Evolutionary conservation across 2,888 invertebrate genomes (phyloP).

Genomic region (Diaphora mendica): DNA sequence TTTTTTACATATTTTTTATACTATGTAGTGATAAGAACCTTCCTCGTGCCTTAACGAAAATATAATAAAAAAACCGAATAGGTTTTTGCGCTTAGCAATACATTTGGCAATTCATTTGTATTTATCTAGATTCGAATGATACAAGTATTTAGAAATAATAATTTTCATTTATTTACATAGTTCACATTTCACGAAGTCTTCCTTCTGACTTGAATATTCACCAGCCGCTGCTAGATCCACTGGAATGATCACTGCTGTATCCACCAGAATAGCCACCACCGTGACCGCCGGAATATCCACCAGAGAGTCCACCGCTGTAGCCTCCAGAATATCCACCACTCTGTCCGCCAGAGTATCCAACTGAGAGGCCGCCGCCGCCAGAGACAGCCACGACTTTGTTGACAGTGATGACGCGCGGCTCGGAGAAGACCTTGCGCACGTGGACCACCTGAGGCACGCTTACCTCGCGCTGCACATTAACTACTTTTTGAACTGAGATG

Average conservation of each 20-base stretch:
- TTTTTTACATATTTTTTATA: too few species aligned
- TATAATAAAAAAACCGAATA: too few species aligned
- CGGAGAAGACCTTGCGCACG: conserved; percentile 65
- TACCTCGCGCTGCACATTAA: conserved; percentile 60
- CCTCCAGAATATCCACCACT: conserved; percentile 28
- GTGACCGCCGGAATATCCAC: conserved; percentile 40
- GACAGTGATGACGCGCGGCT: conserved; percentile 66
- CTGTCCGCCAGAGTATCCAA: conserved; percentile 31
- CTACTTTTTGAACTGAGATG: conserved; percentile 58
- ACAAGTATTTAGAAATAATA: not conserved
- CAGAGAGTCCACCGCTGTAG: conserved; percentile 21
- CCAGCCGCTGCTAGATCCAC: conserved; percentile 25
- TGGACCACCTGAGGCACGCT: conserved; percentile 58
- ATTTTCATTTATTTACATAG: not conserved
- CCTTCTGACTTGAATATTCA: conserved; percentile 19
- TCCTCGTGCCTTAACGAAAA: too few species aligned
- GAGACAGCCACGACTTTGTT: conserved; percentile 58
- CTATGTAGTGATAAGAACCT: too few species aligned
- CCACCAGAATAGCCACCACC: conserved; percentile 24
- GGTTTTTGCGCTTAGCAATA: too few species aligned
- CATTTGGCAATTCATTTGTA: too few species aligned
- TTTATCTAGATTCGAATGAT: not conserved
- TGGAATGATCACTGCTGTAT: conserved; percentile 5
- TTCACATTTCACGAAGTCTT: not conserved
- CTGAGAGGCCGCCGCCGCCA: conserved; percentile 13